Evolutionary conservation across 92 coral and sea anemone species (phyloP).

Genomic region (Porites cylindrica): DNA sequence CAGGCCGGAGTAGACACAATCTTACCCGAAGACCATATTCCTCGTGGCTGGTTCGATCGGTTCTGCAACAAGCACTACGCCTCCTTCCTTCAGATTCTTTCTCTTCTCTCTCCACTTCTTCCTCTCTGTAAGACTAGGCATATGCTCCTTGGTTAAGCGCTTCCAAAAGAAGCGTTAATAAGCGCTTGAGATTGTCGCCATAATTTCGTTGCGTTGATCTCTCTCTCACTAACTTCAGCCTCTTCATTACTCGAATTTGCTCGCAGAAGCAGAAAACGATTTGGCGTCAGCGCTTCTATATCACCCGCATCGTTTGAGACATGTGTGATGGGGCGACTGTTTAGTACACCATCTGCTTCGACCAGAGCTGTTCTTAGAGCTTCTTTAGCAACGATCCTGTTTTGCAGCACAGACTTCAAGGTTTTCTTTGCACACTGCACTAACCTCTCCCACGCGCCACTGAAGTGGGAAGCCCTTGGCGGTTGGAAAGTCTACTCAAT

Average conservation of each 20-base stretch:
- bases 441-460: too few species aligned
- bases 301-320: constrained; percentile 29
- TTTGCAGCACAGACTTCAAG: background rate
- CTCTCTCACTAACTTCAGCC: constrained; percentile 25
- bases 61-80: constrained; percentile 29
- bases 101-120: constrained; percentile 9
- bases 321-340: constrained; percentile 33
- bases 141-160: background rate
- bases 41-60: constrained; percentile 22
- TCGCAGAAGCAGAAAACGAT: constrained; percentile 20
- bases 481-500: background rate
- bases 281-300: constrained; percentile 30
- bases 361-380: constrained; percentile 15
- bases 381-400: background rate
- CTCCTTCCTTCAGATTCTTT: constrained; percentile 22
- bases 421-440: too few species aligned
- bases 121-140: background rate
- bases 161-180: background rate
- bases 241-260: constrained; percentile 3
- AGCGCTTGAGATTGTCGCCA: constrained; percentile 37
- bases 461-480: background rate
- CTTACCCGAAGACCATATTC: constrained; percentile 34
- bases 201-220: constrained; percentile 33
- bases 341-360: constrained; percentile 31
- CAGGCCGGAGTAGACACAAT: constrained; percentile 2